Conservation (phyloP, 2,888 invertebrate species). For the Plagiodera versicolora region DNA sequence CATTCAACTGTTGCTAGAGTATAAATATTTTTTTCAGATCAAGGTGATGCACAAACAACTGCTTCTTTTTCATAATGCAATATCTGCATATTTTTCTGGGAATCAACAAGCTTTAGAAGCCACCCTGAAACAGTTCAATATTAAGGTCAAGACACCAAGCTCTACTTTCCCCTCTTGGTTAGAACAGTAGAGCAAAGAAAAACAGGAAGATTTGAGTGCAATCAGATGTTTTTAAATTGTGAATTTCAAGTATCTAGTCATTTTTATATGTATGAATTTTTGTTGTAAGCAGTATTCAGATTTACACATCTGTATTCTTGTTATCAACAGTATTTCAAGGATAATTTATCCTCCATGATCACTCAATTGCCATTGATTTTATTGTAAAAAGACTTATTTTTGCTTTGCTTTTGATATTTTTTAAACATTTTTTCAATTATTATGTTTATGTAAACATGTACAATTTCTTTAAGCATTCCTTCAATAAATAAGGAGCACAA, state of each 20-base stretch:
- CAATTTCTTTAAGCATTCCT: neutral
- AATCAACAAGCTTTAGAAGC: slow-evolving; percentile 92
- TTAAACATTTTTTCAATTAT: neutral
- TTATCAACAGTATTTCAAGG: neutral
- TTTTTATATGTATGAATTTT: slow-evolving; percentile 5
- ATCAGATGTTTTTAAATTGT: slow-evolving; percentile 1
- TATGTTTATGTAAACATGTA: too few relatives aligned
- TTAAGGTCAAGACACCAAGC: slow-evolving; percentile 83
- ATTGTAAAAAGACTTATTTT: neutral
- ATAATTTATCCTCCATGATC: too few relatives aligned
- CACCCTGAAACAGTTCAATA: slow-evolving; percentile 93
- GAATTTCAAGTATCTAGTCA: slow-evolving; percentile 27
- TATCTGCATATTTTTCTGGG: slow-evolving; percentile 96
- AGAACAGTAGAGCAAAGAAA: slow-evolving; percentile 62
- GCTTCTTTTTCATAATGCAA: slow-evolving; percentile 92
- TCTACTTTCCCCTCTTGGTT: slow-evolving; percentile 78
- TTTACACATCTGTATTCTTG: too few relatives aligned
- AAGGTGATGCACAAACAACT: slow-evolving; percentile 99
- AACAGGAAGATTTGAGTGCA: too few relatives aligned
- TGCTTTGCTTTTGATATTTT: neutral
- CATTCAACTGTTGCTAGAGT: neutral
- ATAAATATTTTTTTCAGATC: slow-evolving; percentile 63
- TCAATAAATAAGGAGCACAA: neutral
- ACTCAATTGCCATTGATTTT: neutral
- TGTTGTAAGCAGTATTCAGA: too few relatives aligned